These are phyloP conservation scores for Hemibagrus wyckioides DNA, from an alignment of 2,113 vertebrate species.

Conservation along the genomic window DNA sequence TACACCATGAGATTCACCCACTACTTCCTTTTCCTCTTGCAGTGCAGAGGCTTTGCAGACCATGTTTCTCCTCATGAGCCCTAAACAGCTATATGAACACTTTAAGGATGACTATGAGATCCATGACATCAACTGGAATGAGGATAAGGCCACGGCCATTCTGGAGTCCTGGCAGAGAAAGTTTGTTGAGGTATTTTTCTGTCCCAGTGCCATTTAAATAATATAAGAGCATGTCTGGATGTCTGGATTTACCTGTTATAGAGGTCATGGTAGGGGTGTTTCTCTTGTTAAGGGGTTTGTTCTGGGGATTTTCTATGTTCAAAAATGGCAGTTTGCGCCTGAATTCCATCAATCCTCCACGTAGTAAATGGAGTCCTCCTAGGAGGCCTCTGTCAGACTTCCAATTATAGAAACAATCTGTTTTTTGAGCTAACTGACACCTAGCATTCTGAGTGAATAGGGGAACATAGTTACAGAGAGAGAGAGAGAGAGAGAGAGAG, in stretches of 20 bases:
- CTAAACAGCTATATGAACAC: slow-evolving; percentile 94
- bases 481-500: slow-evolving; percentile 45
- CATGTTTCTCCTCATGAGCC: slow-evolving; percentile 98
- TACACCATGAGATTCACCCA: slow-evolving; percentile 17
- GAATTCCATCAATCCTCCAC: slow-evolving; percentile 76
- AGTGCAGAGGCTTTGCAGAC: slow-evolving; percentile 97
- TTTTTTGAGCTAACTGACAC: slow-evolving; percentile 80
- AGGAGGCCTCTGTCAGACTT: slow-evolving; percentile 69
- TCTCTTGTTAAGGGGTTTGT: not conserved
- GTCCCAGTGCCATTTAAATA: not conserved
- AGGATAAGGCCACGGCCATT: slow-evolving; percentile 90
- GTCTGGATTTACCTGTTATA: not conserved
- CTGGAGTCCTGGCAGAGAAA: slow-evolving; percentile 97
- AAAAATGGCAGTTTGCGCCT: slow-evolving; percentile 59
- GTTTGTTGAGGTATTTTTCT: slow-evolving; percentile 86
- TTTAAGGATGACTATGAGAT: slow-evolving; percentile 98
- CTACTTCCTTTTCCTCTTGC: slow-evolving; percentile 48
- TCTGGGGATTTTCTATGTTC: slow-evolving; percentile 52
- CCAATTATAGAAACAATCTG: slow-evolving; percentile 82
- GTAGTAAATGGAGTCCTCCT: slow-evolving; percentile 70
- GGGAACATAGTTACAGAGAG: slow-evolving; percentile 47
- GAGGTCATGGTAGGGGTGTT: not conserved
- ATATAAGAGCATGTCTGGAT: not conserved
- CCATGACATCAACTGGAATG: slow-evolving; percentile 96
- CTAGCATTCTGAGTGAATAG: slow-evolving; percentile 60